Percentiles rank a stretch among this genome's conserved stretches.
Evolutionary conservation across 2,113 vertebrate species (phyloP).

Genomic region (Barbus barbus): DNA sequence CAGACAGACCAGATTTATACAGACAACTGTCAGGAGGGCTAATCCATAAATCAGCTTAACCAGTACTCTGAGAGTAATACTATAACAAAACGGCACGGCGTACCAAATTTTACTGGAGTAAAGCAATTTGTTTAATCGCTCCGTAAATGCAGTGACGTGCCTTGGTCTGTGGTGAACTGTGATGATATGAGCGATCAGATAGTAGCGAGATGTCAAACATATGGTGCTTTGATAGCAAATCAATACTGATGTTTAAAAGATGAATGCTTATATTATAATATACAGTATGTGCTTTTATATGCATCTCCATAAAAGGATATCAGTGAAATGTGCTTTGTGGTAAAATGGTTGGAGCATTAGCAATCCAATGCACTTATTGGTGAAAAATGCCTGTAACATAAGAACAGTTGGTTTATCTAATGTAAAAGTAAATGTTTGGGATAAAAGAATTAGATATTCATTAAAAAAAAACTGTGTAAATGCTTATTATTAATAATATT

Average conservation of each 20-base stretch:
- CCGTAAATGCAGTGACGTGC: neutral
- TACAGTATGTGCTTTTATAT: neutral
- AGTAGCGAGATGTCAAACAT: neutral
- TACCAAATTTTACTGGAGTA: conserved; percentile 63
- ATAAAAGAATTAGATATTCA: neutral
- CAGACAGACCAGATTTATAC: conserved; percentile 87
- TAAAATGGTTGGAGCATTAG: no score
- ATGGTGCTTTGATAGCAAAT: neutral
- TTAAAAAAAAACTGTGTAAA: neutral
- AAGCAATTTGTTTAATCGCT: conserved; percentile 45
- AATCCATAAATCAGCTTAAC: conserved; percentile 83
- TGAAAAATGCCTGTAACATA: neutral
- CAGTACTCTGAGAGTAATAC: conserved; percentile 78
- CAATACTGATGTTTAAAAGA: neutral
- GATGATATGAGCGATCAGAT: neutral
- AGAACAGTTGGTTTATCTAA: neutral
- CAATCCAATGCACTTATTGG: neutral
- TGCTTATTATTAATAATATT: neutral
- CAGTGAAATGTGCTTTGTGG: neutral
- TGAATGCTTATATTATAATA: neutral
- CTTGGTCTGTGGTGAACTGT: conserved; percentile 9
- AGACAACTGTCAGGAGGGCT: conserved; percentile 63
- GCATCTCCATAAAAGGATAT: neutral
- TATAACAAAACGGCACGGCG: conserved; percentile 69
- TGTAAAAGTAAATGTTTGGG: no score